Base-by-base conservation (phyloP, 2,113 vertebrate species). In the Epinephelus moara region DNA sequence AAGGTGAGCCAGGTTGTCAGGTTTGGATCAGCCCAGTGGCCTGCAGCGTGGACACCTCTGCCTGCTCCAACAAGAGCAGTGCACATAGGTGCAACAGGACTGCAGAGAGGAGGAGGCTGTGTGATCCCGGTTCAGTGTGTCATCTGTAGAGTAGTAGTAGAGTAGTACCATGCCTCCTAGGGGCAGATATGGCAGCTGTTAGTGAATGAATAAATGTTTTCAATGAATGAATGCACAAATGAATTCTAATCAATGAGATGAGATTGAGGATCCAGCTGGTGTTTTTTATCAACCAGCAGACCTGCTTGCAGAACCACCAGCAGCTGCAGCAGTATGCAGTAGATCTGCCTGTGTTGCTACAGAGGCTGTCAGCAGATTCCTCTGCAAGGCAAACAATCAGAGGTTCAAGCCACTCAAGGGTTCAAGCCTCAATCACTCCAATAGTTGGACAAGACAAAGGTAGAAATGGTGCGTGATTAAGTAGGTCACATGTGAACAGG, bases 61-160 rank as follows among this genome's bases (percentile, higher is more conserved):
- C 63, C 10, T 74, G 74, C 69, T 42, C 17, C 37, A 62, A 74
- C 47, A 84, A 53, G 9, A 82, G 33, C 23, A 56, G 12, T 15
- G 52, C 2, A 30, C n/a, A 4, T 40, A 33, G 45, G 11, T 33
- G 56, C 8, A 61, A 21, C 45, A 47, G 30, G 15, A 15, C 19
- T 59, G 33, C 33, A 75, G 50, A 25, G 0, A 62, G 13, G 30
- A 30, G 55, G 49, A 49, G 53, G 47, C 13, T 67, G 40, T 27
- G 18, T 15, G 15, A 33, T 57, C 11, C 4, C 4, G 5, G 45
- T n/a, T 68, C 40, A 68, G 5, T 75, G 40, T 68, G 19, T 60
- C 62, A 50, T 71, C 17, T 81, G 45, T 14, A 57, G 10, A 25
- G 21, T 40, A 53, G 50, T 14, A 10, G 45, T 14, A 57, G 10